Conservation (phyloP, 2,888 invertebrate genomes). For the Drosophila planitibia region DNA sequence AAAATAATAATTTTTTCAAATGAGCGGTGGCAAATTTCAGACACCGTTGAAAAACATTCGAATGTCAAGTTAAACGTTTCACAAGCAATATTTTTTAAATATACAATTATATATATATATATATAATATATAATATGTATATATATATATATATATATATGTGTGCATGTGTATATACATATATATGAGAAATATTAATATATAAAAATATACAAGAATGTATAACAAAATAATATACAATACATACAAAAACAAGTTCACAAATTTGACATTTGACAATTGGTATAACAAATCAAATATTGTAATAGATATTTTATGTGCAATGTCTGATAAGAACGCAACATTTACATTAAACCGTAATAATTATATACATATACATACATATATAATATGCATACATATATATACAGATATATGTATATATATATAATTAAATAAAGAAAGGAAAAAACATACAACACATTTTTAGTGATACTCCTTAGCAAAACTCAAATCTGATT, state of each 20-base stretch:
- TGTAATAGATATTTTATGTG: conserved; percentile 49
- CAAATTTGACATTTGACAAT: conserved; percentile 29
- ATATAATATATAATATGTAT: conserved; percentile 26
- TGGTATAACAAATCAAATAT: conserved; percentile 46
- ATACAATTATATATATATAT: conserved; percentile 26
- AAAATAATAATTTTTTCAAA: conserved; percentile 32
- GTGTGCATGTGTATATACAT: conserved; percentile 25
- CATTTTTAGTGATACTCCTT: conserved; percentile 77
- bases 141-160: conserved; percentile 27
- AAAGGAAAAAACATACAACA: conserved; percentile 36
- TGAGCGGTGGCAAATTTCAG: conserved; percentile 10
- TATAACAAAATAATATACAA: conserved; percentile 20
- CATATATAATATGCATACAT: conserved; percentile 21
- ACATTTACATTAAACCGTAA: conserved; percentile 50
- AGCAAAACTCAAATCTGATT: conserved; percentile 67
- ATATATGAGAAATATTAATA: conserved; percentile 25
- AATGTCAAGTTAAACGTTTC: conserved; percentile 79
- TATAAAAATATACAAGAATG: conserved; percentile 34
- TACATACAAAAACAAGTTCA: conserved; percentile 32
- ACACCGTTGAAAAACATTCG: conserved; percentile 51
- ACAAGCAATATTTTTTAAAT: conserved; percentile 79
- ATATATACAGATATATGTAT: conserved; percentile 16
- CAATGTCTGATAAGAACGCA: conserved; percentile 47
- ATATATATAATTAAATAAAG: conserved; percentile 8
- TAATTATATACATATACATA: conserved; percentile 40